Base-by-base conservation (phyloP, 2,113 vertebrate species). In the Zosterops borbonicus region DNA sequence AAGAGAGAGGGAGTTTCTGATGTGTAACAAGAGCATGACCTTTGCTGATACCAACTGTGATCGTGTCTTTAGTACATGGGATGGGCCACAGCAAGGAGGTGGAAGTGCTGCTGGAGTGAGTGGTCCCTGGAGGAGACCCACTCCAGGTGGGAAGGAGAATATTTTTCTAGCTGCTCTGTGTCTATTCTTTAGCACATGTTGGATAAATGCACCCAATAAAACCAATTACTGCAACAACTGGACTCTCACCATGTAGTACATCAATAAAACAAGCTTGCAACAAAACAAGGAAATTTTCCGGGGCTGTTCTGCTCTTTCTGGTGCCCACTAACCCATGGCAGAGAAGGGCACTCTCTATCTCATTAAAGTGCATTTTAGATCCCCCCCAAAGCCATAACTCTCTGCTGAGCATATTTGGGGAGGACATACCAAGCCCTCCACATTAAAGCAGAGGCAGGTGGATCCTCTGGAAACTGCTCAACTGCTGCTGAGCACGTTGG, bases 51-150 rank as follows among this genome's bases (percentile, higher is more conserved):
- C 4, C 31, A 52, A 0, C 42, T 29, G 14, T 2, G 6, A 27
- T 8, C 27, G 2, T 29, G 41, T 41, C 35, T 70, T 67, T 55
- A 33, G n/a, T 24, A 21, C 21, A 7, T 39, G 42, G 31, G 44
- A 46, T 0, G 0, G n/a, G 28, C 10, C n/a, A 42, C 62, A 65
- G 68, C 0, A 0, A 75, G 41, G 52, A 59, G 27, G 9, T 81
- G 60, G 33, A 80, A 70, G 9, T 29, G 19, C 18, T 7, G 2
- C 22, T 68, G 69, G 16, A n/a, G 64, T 39, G 60, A 1, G 0
- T 39, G 39, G 39, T 78, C 27, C 28, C 39, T 63, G 74, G 47
- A 63, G 28, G 12, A 76, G 4, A 58, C 6, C 6, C 5, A 8
- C 9, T 69, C 49, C 67, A 62, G 20, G 12, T 21, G 12, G 49